phyloP scores from a whole-genome alignment of 1,140 invertebrate species.

The Diplogasteroides magnus region DNA sequence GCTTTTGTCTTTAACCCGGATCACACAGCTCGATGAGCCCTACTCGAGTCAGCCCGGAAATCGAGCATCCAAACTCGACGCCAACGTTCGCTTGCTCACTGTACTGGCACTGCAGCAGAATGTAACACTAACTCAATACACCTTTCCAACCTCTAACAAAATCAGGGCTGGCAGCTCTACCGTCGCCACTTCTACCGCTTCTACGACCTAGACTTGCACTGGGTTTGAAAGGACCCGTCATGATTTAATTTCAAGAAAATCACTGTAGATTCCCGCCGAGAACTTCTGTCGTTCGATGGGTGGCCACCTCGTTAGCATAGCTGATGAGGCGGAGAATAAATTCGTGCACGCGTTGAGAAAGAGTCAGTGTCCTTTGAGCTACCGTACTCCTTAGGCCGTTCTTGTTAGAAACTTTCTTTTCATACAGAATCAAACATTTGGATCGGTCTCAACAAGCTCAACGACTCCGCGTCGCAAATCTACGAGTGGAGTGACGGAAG shows the following conservation, averaged over 20 bases:
- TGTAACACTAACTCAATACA: conserved; percentile 8
- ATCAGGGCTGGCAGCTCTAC: conserved; percentile 43
- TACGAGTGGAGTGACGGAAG: conserved; percentile 46
- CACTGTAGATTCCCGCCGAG: conserved; percentile 49
- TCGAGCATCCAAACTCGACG: conserved; percentile 28
- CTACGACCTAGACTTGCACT: conserved; percentile 43
- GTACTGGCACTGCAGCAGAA: conserved; percentile 31
- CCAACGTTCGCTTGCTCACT: conserved; percentile 27
- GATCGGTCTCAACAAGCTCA: conserved; percentile 50
- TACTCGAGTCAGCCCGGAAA: conserved; percentile 18
- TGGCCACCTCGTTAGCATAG: conserved; percentile 42
- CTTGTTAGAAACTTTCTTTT: neutral
- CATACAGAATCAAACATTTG: conserved; percentile 50
- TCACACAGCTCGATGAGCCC: conserved; percentile 3
- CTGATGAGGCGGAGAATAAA: conserved; percentile 42
- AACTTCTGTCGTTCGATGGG: conserved; percentile 49
- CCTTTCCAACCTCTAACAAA: neutral
- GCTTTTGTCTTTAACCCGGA: neutral
- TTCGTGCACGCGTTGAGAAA: conserved; percentile 45
- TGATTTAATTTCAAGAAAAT: conserved; percentile 1
- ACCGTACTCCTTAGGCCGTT: neutral
- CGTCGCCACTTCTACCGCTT: conserved; percentile 41
- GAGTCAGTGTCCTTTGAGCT: conserved; percentile 29
- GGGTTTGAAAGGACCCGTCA: neutral
- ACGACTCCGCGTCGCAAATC: conserved; percentile 18